phyloP scores from a whole-genome alignment of 1,140 invertebrate genomes.

The Melipona quadrifasciata region DNA sequence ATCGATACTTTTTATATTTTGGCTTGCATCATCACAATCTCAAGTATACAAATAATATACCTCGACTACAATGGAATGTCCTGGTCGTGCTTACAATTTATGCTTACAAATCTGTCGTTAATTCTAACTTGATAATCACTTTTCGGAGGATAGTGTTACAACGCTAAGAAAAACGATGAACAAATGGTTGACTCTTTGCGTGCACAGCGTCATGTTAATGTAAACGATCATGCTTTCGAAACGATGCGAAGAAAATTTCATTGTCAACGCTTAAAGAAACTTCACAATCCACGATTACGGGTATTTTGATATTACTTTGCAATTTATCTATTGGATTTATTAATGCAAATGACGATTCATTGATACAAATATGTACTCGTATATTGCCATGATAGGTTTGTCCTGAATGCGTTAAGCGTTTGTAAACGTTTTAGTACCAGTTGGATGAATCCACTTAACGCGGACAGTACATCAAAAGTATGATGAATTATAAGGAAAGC shows the following conservation, averaged over 20 bases:
- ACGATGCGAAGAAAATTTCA: not conserved
- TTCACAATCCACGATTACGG: not conserved
- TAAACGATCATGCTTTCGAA: not conserved
- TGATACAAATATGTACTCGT: not conserved
- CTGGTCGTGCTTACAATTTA: conserved; percentile 26
- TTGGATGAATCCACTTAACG: conserved; percentile 8
- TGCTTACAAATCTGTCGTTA: conserved; percentile 23
- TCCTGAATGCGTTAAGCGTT: conserved; percentile 13
- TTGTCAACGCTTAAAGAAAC: not conserved
- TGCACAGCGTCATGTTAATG: not conserved
- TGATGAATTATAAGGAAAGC: conserved; percentile 18
- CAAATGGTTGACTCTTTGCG: not conserved
- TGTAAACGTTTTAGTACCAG: not conserved
- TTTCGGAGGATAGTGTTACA: not conserved
- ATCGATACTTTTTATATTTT: conserved; percentile 37
- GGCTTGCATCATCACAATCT: conserved; percentile 45
- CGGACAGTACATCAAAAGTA: conserved; percentile 27
- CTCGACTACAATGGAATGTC: conserved; percentile 46
- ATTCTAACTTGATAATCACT: conserved; percentile 21
- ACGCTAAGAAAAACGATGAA: not conserved
- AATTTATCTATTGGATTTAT: not conserved
- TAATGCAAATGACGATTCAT: not conserved
- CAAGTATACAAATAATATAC: conserved; percentile 35
- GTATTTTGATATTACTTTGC: conserved; percentile 19
- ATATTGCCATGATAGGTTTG: not conserved